Percentiles rank a stretch among this genome's conserved stretches.
Conservation (phyloP, 2,888 invertebrate species). For the Invenusta paracnida region DNA sequence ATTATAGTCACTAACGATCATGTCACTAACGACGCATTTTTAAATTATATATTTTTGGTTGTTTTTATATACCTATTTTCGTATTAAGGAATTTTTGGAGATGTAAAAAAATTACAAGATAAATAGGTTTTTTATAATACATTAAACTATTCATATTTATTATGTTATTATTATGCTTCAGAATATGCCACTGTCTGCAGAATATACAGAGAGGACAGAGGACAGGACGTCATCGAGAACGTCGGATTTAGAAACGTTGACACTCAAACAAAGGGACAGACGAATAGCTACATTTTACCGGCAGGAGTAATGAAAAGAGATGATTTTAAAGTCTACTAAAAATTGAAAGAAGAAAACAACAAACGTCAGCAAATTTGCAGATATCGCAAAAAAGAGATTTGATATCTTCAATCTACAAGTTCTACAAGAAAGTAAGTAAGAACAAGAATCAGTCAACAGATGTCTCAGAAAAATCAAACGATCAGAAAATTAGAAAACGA, state of each 20-base stretch:
- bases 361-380: background rate
- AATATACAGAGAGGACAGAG: too few relatives aligned
- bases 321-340: background rate
- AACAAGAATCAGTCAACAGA: constrained; percentile 8
- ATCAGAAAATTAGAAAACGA: too few relatives aligned
- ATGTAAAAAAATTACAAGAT: background rate
- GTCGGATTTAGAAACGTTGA: background rate
- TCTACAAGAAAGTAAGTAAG: constrained; percentile 1
- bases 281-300: background rate
- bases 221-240: too few relatives aligned
- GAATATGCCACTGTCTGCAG: background rate
- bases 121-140: background rate
- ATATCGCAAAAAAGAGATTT: constrained; percentile 16
- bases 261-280: background rate
- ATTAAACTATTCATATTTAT: background rate
- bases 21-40: background rate
- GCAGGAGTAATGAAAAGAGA: background rate
- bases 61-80: background rate
- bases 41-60: background rate
- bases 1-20: background rate
- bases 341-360: background rate
- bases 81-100: background rate
- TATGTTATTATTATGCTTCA: background rate
- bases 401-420: background rate
- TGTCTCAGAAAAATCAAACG: too few relatives aligned